Base-by-base conservation (phyloP, 2,888 invertebrate species). In the Lepidocyrtoides sp. region DNA sequence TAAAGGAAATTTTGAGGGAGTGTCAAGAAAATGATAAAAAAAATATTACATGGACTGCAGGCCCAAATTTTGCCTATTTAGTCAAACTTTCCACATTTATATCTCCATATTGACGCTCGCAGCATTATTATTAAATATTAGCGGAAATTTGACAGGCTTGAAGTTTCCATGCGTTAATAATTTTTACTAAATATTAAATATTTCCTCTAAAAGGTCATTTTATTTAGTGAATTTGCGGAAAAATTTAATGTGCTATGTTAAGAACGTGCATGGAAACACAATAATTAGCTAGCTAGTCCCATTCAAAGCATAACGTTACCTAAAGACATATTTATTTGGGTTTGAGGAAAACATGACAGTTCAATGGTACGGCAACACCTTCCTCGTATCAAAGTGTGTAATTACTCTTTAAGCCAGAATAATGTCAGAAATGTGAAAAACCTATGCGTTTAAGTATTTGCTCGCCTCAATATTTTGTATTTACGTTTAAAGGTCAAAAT, bases 1-100 rank as follows among this genome's bases (percentile, higher is more conserved):
- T 72, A 44, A 72, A 41, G 44, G 72, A 72, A 72, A 41, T 23
- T 48, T 48, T 0, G 23, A 75, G 75, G 75, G 75, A 75, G 75
- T 48, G 48, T 17, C 75, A 26, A 8, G 44, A 44, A 44, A 41
- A 23, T 1, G 5, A 26, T 0, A 48, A 48, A 17, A 23, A 72
- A 17, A 23, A 72, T 14, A n/a, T 72, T 48, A 5, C 23, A 7
- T 69, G 36, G 7, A 17, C 2, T 10, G 2, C 41, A 12, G n/a
- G 57, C 57, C 17, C 20, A 57, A 5, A 23, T n/a, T n/a, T n/a
- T n/a, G n/a, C n/a, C n/a, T n/a, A n/a, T n/a, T n/a, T n/a, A n/a
- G n/a, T n/a, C 23, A 14, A 17, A 20, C 12, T 23, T 60, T 60
- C 63, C 14, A 63, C 57, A 10, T 20, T 57, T 57, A 23, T 51